Conservation (phyloP, 2,113 vertebrate species). For the Pyrgilauda ruficollis region DNA sequence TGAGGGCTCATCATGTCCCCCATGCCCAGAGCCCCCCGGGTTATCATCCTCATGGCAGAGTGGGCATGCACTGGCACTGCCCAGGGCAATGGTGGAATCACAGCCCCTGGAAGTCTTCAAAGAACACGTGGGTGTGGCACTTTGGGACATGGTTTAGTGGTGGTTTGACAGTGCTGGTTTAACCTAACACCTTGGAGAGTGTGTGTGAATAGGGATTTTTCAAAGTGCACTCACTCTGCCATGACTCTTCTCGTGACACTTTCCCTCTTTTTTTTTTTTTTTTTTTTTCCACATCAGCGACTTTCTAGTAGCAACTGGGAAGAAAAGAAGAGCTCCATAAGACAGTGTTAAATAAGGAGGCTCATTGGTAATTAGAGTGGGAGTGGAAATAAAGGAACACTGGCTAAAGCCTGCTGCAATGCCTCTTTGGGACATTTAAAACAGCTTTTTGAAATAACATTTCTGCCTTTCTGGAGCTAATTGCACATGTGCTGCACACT, state of each 20-base stretch:
- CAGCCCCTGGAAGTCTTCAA: background rate
- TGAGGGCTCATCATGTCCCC: rapidly evolving
- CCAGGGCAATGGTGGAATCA: background rate
- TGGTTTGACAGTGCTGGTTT: background rate
- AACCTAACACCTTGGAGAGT: background rate
- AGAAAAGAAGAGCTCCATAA: constrained; percentile 16
- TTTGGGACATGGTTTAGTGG: background rate
- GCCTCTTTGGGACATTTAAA: constrained; percentile 49
- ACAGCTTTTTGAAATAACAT: constrained; percentile 34
- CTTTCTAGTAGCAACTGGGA: background rate
- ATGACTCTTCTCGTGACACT: background rate
- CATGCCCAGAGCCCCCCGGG: rapidly evolving
- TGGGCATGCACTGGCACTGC: background rate
- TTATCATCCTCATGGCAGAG: background rate
- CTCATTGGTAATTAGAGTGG: constrained; percentile 30
- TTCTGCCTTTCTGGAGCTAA: constrained; percentile 38
- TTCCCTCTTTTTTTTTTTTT: background rate
- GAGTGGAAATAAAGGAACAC: background rate
- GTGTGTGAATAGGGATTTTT: background rate
- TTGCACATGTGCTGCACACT: constrained; percentile 17
- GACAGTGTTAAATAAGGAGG: constrained; percentile 31
- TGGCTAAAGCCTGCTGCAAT: constrained; percentile 15
- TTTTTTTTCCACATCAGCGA: constrained; percentile 8
- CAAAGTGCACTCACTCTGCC: background rate
- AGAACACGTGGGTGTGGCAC: background rate